Percentiles rank a stretch among this genome's conserved stretches.
Evolutionary conservation across 30 jellyfish, hydroid and myxozoan genomes (phyloP).

Genomic region (Turritopsis dohrnii): DNA sequence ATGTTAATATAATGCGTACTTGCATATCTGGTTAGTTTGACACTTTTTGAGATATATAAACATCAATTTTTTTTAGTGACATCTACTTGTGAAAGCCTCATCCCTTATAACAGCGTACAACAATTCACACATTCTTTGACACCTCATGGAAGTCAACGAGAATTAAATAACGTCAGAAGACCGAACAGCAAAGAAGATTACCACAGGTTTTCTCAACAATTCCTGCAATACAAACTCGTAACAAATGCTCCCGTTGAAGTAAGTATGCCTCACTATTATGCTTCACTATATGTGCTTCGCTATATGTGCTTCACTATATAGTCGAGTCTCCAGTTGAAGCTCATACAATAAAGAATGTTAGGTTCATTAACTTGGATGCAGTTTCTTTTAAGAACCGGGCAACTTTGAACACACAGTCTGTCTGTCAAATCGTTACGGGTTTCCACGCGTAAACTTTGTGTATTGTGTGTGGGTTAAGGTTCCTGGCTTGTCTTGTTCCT

Average conservation of each 20-base stretch:
- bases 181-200: not conserved
- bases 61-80: not conserved
- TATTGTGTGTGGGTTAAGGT: too few relatives aligned
- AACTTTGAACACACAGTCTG: too few relatives aligned
- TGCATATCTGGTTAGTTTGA: not conserved
- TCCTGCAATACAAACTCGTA: not conserved
- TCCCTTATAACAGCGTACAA: not conserved
- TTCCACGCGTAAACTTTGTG: too few relatives aligned
- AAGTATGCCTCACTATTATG: not conserved
- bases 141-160: not conserved
- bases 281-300: not conserved
- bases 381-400: too few relatives aligned
- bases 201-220: not conserved
- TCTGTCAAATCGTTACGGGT: too few relatives aligned
- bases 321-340: too few relatives aligned
- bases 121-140: not conserved
- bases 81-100: not conserved
- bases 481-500: too few relatives aligned
- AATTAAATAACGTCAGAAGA: not conserved
- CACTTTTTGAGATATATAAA: not conserved
- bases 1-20: not conserved
- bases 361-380: too few relatives aligned
- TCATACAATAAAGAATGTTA: too few relatives aligned
- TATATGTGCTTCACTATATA: too few relatives aligned
- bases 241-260: not conserved